Conservation (phyloP, 2,797 vertebrate genomes). For the Meda fulgida region DNA sequence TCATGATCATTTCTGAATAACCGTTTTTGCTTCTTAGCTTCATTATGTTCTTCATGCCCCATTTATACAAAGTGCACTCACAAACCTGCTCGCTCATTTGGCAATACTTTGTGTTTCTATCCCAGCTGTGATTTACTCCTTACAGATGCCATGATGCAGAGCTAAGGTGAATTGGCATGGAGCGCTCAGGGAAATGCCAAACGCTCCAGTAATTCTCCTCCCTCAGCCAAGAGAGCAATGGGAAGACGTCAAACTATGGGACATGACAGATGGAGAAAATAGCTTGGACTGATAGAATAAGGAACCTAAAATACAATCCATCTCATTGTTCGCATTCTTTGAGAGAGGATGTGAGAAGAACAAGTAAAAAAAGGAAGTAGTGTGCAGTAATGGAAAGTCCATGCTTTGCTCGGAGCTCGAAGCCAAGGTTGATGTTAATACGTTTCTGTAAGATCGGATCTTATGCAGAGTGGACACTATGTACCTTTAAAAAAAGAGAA, state of each 20-base stretch:
- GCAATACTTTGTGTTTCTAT: slow-evolving; percentile 30
- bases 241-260: neutral
- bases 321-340: slow-evolving; percentile 9
- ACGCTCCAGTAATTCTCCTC: slow-evolving; percentile 32
- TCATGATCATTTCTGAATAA: neutral
- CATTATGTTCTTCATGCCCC: neutral
- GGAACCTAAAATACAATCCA: slow-evolving; percentile 6
- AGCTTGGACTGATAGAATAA: neutral
- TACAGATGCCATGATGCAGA: slow-evolving; percentile 53
- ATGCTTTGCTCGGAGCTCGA: slow-evolving; percentile 18
- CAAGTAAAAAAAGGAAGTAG: slow-evolving; percentile 69
- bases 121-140: slow-evolving; percentile 60
- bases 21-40: neutral
- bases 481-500: slow-evolving; percentile 54
- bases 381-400: slow-evolving; percentile 69
- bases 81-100: slow-evolving; percentile 39
- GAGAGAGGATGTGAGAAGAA: slow-evolving; percentile 20
- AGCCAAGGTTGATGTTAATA: slow-evolving; percentile 62
- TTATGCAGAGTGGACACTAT: slow-evolving; percentile 57
- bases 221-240: slow-evolving; percentile 13
- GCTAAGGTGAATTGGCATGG: slow-evolving; percentile 12
- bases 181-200: slow-evolving; percentile 6
- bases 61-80: slow-evolving; percentile 55
- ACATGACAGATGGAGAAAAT: slow-evolving; percentile 3
- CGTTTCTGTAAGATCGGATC: slow-evolving; percentile 62